Base-by-base conservation (phyloP, 2,888 invertebrate species). In the Cryptocheilus praepositus region DNA sequence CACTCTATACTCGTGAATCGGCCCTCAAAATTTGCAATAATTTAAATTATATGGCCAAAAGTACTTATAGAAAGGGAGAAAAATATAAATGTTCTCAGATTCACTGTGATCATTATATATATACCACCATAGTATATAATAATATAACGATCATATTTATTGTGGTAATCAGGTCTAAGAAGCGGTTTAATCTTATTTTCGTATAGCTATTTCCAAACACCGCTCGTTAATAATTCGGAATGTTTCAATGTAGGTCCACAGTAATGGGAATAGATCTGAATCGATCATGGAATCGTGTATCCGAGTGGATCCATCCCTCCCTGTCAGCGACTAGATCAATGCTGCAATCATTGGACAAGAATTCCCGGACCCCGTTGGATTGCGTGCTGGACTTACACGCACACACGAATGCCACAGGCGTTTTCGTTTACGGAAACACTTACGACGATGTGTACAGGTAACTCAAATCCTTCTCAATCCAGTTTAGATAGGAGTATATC, bases 381-480 rank as follows among this genome's bases (percentile, higher is more conserved):
- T 96, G 98, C 87, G 95, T 98, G 70, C 92, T 99, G 63, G 99
- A 99, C 89, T 91, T 99, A 57, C 99, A 99, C 87, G 96, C 97
- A 7, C 97, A 99, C 86, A 93, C 96, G 15, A 97, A 95, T 78
- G 92, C 97, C 69, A 94, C 95, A 85, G 98, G 98, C 8, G 94
- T 96, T 61, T 99, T 98, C 89, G 94, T 98, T 72, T 96, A 97
- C 83, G 99, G 98, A 21, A 98, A 98, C 87, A 94, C 95, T 0
- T 97, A 96, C 83, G 96, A 96, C 81, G 96, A 97, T 86, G 96
- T 97, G 16, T 95, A 95, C 89, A 93, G 95, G 95, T 94, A 89
- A 78, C 77, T 68, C 64, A 22, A 54, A 70, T 49, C 54, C 13
- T 54, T 67, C 61, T 56, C 4, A 36, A 36, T 19, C 11, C 15